Evolutionary conservation across 2,797 vertebrate genomes (phyloP).

Genomic region (Morelia viridis): DNA sequence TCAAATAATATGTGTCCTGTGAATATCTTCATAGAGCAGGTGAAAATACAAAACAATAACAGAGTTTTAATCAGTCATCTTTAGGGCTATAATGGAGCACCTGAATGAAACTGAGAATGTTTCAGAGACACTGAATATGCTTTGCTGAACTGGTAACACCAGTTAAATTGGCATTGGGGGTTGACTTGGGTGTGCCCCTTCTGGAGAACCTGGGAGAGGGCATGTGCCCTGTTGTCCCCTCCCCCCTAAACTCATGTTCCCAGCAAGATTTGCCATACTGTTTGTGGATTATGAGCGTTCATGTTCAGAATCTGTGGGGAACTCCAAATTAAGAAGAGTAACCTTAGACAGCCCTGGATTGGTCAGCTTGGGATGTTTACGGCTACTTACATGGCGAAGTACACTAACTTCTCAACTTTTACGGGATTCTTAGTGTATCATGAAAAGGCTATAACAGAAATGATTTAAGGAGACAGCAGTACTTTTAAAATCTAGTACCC

Average conservation of each 20-base stretch:
- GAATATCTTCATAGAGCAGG: not conserved
- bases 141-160: not conserved
- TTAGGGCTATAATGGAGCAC: not conserved
- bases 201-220: no score
- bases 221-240: no score
- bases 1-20: not conserved
- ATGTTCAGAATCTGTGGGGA: not conserved
- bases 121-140: not conserved
- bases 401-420: slow-evolving; percentile 41
- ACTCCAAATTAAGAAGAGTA: no score
- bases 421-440: slow-evolving; percentile 35
- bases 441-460: slow-evolving; percentile 23
- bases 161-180: not conserved
- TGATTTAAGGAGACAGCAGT: not conserved
- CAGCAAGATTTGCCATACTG: not conserved
- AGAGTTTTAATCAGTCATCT: not conserved
- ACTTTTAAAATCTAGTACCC: not conserved
- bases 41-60: not conserved
- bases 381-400: slow-evolving; percentile 18
- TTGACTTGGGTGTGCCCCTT: not conserved
- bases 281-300: not conserved
- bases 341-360: not conserved
- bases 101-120: not conserved
- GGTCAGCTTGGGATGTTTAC: not conserved
- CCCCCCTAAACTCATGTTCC: not conserved